Evolutionary conservation across 2,888 invertebrate genomes (phyloP), one percentile per base, ranked within the genome.

Genomic region (Patella caerulea): DNA sequence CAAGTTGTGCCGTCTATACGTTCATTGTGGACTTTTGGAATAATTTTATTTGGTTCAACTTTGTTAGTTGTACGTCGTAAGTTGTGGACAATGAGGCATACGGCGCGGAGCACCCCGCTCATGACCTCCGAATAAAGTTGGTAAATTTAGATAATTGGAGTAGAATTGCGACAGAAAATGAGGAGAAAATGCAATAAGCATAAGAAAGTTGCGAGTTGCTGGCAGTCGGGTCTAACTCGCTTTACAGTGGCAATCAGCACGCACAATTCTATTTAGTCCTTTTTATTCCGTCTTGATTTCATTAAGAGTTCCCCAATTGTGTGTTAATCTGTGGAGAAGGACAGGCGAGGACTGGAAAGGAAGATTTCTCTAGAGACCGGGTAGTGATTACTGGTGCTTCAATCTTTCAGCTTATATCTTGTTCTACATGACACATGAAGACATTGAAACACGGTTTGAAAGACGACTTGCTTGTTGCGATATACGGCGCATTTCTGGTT

Each of bases 351-450:
- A 45, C 45, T 45, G 45, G 45, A 45, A 24, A 15, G 12, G 9
- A 15, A 65, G 65, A 65, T 65, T 65, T 65, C 65, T 65, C 65
- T 19, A 65, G 65, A 24, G 65, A 65, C 65, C 19, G 24, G 19
- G 19, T 45, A 45, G 14, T 65, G 65, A 65, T 65, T 65, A 65
- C 15, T 65, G 45, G 65, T 65, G 19, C 65, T 14, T 12, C 9
- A 24, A 24, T 19, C 65, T 24, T 65, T 65, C 65, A 19, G 14
- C 19, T 65, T 24, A 65, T 19, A 19, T 24, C 65, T 19, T 65
- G 65, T 65, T 24, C 65, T 11, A 65, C 65, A 65, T 65, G 65
- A 65, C 65, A 65, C 65, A 24, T 65, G 24, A 65, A 65, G 65
- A 24, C 59, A 65, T 14, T 11, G 65, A 24, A 65, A 65, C 65